Conservation (phyloP, 2,888 invertebrate genomes). For the Emmelina monodactyla region DNA sequence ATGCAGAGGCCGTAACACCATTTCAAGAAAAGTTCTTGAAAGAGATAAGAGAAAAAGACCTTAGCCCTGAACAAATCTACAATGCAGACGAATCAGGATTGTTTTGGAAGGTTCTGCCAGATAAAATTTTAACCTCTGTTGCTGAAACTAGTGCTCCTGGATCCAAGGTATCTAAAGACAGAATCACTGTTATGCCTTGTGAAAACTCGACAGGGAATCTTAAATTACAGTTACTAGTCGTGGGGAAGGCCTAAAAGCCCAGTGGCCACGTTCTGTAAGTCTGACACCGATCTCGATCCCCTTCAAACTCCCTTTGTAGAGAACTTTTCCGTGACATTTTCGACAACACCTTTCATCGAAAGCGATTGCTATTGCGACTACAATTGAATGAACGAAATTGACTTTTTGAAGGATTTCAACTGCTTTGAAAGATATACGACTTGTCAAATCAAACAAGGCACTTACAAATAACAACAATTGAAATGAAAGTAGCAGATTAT, state of each 20-base stretch:
- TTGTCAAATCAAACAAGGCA: no score
- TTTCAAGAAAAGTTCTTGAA: slow-evolving; percentile 6
- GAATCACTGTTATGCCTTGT: slow-evolving; percentile 9
- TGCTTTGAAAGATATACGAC: no score
- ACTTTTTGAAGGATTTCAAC: no score
- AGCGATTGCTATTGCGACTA: no score
- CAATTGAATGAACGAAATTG: no score
- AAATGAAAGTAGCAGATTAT: no score
- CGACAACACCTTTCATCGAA: no score
- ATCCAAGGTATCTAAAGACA: slow-evolving; percentile 8
- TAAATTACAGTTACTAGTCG: slow-evolving; percentile 8
- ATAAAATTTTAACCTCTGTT: slow-evolving; percentile 17
- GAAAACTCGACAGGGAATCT: slow-evolving; percentile 7
- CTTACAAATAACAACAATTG: no score
- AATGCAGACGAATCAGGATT: slow-evolving; percentile 19
- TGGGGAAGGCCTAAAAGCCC: slow-evolving; percentile 10
- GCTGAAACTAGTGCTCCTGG: slow-evolving; percentile 8
- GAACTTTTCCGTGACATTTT: no score
- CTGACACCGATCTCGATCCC: no score
- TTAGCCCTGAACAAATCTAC: slow-evolving; percentile 4
- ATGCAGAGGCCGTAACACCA: slow-evolving; percentile 13
- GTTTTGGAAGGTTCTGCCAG: slow-evolving; percentile 19
- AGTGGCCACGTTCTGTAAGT: no score
- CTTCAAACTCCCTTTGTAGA: no score
- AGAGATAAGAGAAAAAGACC: slow-evolving; percentile 3